Base-by-base conservation (phyloP, 2,113 vertebrate species). In the Lophochroa leadbeateri region DNA sequence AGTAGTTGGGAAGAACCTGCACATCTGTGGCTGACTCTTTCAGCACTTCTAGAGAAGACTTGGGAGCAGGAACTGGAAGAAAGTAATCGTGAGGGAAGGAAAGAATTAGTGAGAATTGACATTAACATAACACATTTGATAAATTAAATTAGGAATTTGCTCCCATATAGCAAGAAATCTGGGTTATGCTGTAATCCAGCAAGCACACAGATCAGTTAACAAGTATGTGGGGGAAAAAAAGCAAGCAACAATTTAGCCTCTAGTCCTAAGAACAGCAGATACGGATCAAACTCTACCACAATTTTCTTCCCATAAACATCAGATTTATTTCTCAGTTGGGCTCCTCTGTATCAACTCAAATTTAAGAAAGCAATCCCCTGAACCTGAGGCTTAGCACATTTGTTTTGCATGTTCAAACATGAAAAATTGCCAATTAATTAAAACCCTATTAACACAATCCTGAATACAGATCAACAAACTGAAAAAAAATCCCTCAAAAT, bases 11-110 rank as follows among this genome's bases (percentile, higher is more conserved):
- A 95, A 99, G 98, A 86, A 99, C 99, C 97, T 99, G 99, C 19
- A 99, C 98, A 52, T 99, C 99, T 33, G 99, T 99, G 47, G 99
- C 98, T 2, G 98, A 96, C 74, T 99, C 99, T 49, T 99, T 99
- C 98, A 99, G 97, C 96, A 99, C 98, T 97, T 99, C 97, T 43
- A 86, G 98, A 37, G 98, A 90, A 64, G 92, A 96, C 97, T 98
- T 98, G 55, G 92, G 77, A 97, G 95, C 86, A 91, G 94, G 92
- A 96, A 93, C 97, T 98, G 96, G 69, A 71, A 96, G 57, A 81
- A 91, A 88, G 50, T 8, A 93, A 92, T 94, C 55, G 46, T 64
- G 25, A 67, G 10, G 65, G 68, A 81, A 89, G 27, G 49, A 75
- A 84, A 87, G 24, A 78, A 74, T 20, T 33, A 11, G 13, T 33